These are phyloP conservation scores for Tipula lateralis DNA, from an alignment of 2,888 invertebrate species.

Conservation along the genomic window DNA sequence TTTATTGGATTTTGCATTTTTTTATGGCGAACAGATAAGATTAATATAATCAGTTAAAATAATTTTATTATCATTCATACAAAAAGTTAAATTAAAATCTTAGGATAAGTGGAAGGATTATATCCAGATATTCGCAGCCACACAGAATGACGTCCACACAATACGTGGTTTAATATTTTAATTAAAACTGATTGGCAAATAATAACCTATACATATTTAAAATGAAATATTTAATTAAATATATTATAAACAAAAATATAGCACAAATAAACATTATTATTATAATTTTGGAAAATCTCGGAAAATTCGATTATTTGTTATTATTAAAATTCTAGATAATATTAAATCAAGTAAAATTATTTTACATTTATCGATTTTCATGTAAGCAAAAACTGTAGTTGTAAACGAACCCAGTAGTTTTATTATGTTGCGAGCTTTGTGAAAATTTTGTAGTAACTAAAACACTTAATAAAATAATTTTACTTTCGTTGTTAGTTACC, in stretches of 20 bases:
- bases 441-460: background rate
- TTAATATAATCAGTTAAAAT: conserved; percentile 19
- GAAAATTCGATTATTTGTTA: background rate
- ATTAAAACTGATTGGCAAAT: background rate
- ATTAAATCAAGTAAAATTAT: background rate
- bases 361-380: background rate
- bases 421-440: background rate
- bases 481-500: background rate
- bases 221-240: background rate
- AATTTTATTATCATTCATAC: conserved; percentile 13
- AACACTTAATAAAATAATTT: conserved; percentile 8
- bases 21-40: background rate
- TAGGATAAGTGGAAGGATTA: background rate
- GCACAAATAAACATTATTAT: background rate
- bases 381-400: too few relatives aligned
- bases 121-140: background rate
- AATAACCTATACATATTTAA: background rate
- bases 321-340: background rate
- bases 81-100: background rate
- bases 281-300: background rate
- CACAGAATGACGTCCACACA: background rate
- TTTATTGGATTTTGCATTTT: background rate
- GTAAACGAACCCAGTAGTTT: background rate
- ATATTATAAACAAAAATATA: background rate
- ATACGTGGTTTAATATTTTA: background rate